A percentile compares a stretch with the other conserved stretches of the same genome.
Conservation (phyloP, 2,113 vertebrate genomes). For the Heliornis fulica region DNA sequence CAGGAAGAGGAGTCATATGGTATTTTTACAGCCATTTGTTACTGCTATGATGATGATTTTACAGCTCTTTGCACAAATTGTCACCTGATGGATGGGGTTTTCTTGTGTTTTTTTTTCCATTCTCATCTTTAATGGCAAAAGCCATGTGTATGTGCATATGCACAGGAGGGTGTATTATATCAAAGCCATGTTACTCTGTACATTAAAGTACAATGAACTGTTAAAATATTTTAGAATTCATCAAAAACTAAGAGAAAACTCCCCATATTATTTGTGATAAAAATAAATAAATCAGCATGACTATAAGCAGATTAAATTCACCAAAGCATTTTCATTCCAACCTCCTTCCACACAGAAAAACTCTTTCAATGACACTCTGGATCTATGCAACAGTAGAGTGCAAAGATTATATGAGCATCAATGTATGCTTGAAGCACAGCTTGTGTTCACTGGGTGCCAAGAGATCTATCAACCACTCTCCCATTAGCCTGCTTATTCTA, state of each 20-base stretch:
- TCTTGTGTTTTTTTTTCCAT: neutral
- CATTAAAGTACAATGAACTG: neutral
- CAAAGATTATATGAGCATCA: neutral
- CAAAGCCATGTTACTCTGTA: neutral
- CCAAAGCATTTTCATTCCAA: neutral
- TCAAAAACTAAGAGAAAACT: neutral
- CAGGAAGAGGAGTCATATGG: slow-evolving; percentile 65
- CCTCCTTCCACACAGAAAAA: neutral
- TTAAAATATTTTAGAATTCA: neutral
- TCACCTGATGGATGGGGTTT: slow-evolving; percentile 32
- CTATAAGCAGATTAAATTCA: neutral
- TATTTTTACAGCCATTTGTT: slow-evolving; percentile 74
- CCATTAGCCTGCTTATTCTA: neutral
- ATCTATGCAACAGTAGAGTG: neutral
- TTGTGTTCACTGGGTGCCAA: neutral
- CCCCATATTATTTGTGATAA: neutral
- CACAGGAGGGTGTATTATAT: neutral
- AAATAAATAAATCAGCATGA: neutral
- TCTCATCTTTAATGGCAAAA: neutral
- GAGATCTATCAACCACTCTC: neutral
- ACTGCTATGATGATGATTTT: slow-evolving; percentile 56
- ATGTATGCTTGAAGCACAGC: neutral
- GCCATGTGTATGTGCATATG: neutral
- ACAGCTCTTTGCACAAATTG: slow-evolving; percentile 50
- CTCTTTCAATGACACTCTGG: neutral